Conservation (phyloP, 2,113 vertebrate species). For the Nanorana parkeri region DNA sequence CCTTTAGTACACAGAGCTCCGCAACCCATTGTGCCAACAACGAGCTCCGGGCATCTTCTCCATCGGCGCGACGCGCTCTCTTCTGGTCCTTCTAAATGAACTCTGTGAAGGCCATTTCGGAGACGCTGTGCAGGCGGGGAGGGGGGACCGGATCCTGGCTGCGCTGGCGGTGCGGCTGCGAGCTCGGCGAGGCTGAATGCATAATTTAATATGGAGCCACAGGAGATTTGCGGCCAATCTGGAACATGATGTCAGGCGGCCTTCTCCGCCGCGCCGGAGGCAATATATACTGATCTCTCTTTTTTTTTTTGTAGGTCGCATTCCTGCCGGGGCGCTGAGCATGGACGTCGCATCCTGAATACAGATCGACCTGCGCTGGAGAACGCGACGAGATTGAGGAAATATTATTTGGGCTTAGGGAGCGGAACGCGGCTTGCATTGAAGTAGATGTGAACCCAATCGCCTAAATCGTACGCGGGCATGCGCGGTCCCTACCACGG, state of each 20-base stretch:
- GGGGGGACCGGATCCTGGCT: constrained; percentile 47
- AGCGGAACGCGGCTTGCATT: no score
- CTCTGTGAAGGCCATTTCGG: constrained; percentile 56
- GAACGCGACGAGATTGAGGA: not conserved
- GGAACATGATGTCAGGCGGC: constrained; percentile 73
- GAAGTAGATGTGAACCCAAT: no score
- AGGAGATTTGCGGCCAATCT: constrained; percentile 78
- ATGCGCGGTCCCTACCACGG: no score
- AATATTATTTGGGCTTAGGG: not conserved
- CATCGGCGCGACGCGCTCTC: constrained; percentile 50
- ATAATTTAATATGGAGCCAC: constrained; percentile 86
- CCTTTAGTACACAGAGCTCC: constrained; percentile 83
- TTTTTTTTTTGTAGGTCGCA: not conserved
- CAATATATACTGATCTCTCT: not conserved
- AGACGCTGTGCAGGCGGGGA: constrained; percentile 52
- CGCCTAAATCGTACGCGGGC: no score
- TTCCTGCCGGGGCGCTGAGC: not conserved
- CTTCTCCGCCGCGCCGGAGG: constrained; percentile 46
- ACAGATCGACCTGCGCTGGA: not conserved
- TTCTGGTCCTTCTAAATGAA: not conserved
- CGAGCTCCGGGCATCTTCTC: constrained; percentile 73
- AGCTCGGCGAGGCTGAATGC: constrained; percentile 76
- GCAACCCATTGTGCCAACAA: constrained; percentile 75
- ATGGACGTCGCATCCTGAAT: not conserved
- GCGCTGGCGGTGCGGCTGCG: constrained; percentile 64